phyloP scores from a whole-genome alignment of 2,888 invertebrate genomes.

The Pyralis farinalis region DNA sequence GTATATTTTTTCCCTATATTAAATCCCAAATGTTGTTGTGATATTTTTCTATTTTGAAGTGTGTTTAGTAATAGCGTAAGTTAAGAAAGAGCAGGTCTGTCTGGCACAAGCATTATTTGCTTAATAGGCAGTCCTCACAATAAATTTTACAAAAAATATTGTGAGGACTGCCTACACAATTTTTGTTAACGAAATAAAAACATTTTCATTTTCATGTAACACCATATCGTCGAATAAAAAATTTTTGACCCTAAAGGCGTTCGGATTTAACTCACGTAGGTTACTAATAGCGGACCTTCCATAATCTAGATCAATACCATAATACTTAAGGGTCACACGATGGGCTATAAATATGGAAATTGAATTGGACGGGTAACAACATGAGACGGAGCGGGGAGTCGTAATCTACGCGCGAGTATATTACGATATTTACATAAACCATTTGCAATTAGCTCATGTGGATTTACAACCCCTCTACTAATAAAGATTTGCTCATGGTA shows the following conservation, averaged over 20 bases:
- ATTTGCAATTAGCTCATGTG: slow-evolving; percentile 11
- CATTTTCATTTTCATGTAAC: too few species aligned
- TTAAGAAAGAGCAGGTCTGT: too few species aligned
- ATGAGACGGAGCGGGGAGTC: slow-evolving; percentile 9
- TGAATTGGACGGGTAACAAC: slow-evolving; percentile 23
- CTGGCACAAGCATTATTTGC: too few species aligned
- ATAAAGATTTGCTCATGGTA: too few species aligned
- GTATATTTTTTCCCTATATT: too few species aligned
- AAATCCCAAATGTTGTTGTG: too few species aligned
- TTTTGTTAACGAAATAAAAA: too few species aligned
- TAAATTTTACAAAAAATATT: too few species aligned
- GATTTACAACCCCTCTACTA: slow-evolving; percentile 4
- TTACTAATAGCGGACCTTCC: slow-evolving; percentile 16
- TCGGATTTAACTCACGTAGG: slow-evolving; percentile 15
- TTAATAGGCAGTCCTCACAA: too few species aligned
- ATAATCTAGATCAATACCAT: slow-evolving; percentile 28
- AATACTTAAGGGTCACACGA: slow-evolving; percentile 26
- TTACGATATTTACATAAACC: slow-evolving; percentile 5
- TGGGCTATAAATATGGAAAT: slow-evolving; percentile 26
- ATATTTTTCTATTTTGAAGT: too few species aligned
- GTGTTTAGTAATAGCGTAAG: too few species aligned
- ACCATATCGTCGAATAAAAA: not conserved
- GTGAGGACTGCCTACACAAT: too few species aligned
- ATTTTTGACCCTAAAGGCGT: not conserved
- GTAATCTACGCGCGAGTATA: slow-evolving; percentile 12